Conservation (phyloP, 2,797 vertebrate genomes). For the Dendrocincla tyrannina region DNA sequence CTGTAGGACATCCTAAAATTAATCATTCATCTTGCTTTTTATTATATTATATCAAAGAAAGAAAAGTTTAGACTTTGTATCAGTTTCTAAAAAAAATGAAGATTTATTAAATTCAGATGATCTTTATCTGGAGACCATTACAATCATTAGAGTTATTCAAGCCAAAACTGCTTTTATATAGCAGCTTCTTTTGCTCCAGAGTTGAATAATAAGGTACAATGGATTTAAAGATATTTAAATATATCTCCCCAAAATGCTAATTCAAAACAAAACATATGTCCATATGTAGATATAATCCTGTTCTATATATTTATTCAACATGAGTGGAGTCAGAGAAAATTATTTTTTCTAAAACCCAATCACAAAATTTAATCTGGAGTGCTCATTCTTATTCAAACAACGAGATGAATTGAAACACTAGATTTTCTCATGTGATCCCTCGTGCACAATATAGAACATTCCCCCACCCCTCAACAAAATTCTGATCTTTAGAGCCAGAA, state of each 20-base stretch:
- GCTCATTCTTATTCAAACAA: neutral
- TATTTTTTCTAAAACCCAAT: neutral
- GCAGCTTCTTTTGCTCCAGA: neutral
- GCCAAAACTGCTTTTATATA: neutral
- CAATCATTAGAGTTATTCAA: neutral
- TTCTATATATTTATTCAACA: neutral
- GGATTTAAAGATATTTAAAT: neutral
- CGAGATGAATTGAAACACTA: neutral
- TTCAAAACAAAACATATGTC: neutral
- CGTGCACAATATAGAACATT: neutral
- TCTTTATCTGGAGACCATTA: neutral
- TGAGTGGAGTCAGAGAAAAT: neutral
- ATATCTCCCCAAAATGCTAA: neutral
- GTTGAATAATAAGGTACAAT: neutral
- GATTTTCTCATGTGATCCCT: neutral
- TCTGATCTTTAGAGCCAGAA: neutral
- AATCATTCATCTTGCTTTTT: neutral
- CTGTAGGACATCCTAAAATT: neutral
- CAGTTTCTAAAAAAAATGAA: neutral
- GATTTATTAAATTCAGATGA: neutral
- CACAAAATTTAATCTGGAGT: neutral
- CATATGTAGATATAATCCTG: neutral
- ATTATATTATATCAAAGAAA: neutral
- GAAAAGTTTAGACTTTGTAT: neutral
- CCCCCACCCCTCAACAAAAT: rapidly evolving